Percentiles rank a stretch among this genome's conserved stretches.
Evolutionary conservation across 2,888 invertebrate genomes (phyloP).

Genomic region (Epistrophella euchroma): DNA sequence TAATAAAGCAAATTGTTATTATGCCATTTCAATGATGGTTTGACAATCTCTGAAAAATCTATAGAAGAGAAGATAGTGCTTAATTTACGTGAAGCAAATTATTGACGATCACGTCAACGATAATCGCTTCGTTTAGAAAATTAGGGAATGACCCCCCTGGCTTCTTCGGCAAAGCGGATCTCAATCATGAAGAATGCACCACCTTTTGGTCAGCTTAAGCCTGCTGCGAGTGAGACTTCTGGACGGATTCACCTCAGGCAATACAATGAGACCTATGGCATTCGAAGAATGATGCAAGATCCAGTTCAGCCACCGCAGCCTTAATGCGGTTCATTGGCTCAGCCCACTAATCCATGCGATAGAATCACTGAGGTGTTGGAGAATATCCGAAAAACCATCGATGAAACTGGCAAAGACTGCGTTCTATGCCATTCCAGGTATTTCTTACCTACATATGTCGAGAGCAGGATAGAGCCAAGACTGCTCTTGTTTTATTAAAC

Average conservation of each 20-base stretch:
- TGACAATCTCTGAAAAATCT: too few species aligned
- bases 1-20: too few species aligned
- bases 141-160: too few species aligned
- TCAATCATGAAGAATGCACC: constrained; percentile 78
- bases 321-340: constrained; percentile 77
- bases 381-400: constrained; percentile 83
- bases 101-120: too few species aligned
- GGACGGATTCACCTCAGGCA: constrained; percentile 81
- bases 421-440: constrained; percentile 88
- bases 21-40: too few species aligned
- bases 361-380: constrained; percentile 84
- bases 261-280: constrained; percentile 81
- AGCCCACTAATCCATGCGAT: constrained; percentile 78
- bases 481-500: constrained; percentile 88
- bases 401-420: constrained; percentile 84
- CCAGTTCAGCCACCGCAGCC: constrained; percentile 78
- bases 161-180: constrained; percentile 83
- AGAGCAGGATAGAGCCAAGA: constrained; percentile 89
- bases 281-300: constrained; percentile 79
- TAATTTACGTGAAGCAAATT: too few species aligned
- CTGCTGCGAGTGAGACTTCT: constrained; percentile 78
- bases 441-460: constrained; percentile 91
- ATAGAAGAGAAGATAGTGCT: too few species aligned
- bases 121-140: too few species aligned
- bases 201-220: constrained; percentile 69